phyloP scores from a whole-genome alignment of 2,113 vertebrate genomes.

The Sorex araneus region DNA sequence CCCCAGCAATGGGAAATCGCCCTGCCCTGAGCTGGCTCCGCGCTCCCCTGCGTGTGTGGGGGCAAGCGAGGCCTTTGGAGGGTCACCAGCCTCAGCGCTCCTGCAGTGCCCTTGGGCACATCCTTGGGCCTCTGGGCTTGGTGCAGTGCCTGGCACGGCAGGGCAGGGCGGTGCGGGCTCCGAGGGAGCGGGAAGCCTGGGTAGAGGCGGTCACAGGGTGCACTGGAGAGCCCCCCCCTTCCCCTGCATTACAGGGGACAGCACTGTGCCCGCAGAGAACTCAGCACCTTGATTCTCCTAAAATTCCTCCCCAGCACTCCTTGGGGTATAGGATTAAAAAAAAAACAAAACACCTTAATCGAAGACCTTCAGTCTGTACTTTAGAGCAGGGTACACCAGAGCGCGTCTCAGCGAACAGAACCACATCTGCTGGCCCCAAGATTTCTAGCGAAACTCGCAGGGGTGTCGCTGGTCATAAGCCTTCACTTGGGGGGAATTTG shows the following conservation, averaged over 20 bases:
- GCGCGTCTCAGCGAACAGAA: not conserved
- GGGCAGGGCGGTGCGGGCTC: not conserved
- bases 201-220: not conserved
- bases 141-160: not conserved
- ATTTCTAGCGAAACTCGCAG: not conserved
- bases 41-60: not conserved
- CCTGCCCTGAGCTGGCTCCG: not conserved
- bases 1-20: not conserved
- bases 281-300: not conserved
- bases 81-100: not conserved
- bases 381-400: not conserved
- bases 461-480: not conserved
- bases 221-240: not conserved
- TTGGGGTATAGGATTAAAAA: not conserved
- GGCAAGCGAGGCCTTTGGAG: not conserved
- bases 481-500: not conserved
- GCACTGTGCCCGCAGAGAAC: not conserved
- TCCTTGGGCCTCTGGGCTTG: not conserved
- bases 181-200: not conserved
- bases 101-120: constrained; percentile 32
- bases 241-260: not conserved
- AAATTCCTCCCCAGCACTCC: not conserved
- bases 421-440: not conserved
- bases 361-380: not conserved
- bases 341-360: not conserved